phyloP scores from a whole-genome alignment of 2,113 vertebrate species.

The Felis chaus region DNA sequence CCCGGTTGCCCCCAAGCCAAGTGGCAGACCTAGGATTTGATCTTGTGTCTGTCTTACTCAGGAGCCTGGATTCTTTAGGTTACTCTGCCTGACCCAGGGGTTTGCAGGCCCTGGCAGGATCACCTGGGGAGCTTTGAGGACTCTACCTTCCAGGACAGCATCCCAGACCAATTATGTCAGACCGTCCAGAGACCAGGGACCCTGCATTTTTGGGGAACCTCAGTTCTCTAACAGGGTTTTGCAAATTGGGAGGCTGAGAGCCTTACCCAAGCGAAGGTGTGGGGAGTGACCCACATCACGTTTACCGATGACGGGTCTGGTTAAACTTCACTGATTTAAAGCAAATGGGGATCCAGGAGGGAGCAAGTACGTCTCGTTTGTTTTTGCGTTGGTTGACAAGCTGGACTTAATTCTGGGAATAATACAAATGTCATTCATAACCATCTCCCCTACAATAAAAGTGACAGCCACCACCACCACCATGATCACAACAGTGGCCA shows the following conservation, averaged over 20 bases:
- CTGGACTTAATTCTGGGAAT: background rate
- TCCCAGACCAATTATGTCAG: background rate
- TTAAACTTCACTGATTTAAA: background rate
- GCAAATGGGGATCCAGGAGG: background rate
- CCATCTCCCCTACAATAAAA: background rate
- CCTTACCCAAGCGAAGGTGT: background rate
- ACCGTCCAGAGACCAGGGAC: accelerated
- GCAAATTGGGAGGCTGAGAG: background rate
- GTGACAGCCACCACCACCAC: too few relatives aligned
- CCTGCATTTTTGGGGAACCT: background rate
- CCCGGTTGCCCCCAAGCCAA: background rate
- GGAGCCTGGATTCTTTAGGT: background rate
- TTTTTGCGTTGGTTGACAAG: background rate
- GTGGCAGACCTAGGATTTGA: background rate
- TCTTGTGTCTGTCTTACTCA: background rate
- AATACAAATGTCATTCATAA: background rate
- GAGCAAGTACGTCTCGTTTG: background rate
- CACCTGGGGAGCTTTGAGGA: background rate
- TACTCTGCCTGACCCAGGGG: background rate
- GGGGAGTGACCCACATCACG: background rate
- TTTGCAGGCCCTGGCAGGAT: background rate
- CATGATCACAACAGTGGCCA: accelerated
- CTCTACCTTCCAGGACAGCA: background rate
- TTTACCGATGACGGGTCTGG: background rate
- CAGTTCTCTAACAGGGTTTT: background rate